phyloP scores from a whole-genome alignment of 23 tunicate genomes.

The Trididemnum clinides region DNA sequence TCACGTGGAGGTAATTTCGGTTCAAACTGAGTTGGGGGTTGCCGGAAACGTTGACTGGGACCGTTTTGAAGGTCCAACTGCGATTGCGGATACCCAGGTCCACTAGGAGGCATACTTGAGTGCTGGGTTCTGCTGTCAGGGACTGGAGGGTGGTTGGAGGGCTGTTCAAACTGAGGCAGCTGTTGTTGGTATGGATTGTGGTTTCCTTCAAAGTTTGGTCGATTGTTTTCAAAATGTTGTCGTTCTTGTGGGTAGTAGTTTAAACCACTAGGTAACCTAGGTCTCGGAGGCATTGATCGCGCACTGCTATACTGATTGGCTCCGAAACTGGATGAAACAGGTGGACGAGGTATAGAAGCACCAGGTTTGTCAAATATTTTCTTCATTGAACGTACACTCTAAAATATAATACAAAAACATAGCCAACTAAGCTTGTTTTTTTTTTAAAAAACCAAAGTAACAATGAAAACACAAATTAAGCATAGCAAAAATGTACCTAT shows the following conservation, averaged over 20 bases:
- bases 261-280: background rate
- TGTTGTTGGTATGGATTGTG: conserved; percentile 1
- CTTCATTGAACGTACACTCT: conserved; percentile 65
- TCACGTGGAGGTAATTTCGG: background rate
- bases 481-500: too few relatives aligned
- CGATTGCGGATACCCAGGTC: background rate
- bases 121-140: too few relatives aligned
- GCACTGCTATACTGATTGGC: conserved; percentile 48
- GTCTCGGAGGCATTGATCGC: conserved; percentile 41
- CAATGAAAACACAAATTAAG: too few relatives aligned
- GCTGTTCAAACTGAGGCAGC: background rate
- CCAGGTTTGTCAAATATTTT: conserved; percentile 73
- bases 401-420: background rate
- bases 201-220: too few relatives aligned
- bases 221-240: too few relatives aligned
- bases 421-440: too few relatives aligned
- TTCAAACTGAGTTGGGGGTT: background rate
- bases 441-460: too few relatives aligned
- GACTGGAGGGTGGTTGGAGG: conserved; percentile 12
- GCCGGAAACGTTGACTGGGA: background rate
- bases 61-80: background rate
- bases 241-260: background rate
- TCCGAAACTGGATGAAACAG: conserved; percentile 36
- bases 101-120: background rate
- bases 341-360: conserved; percentile 60